These are phyloP conservation scores for Hydrotaea diabolus DNA, from an alignment of 2,888 invertebrate genomes.

Conservation along the genomic window DNA sequence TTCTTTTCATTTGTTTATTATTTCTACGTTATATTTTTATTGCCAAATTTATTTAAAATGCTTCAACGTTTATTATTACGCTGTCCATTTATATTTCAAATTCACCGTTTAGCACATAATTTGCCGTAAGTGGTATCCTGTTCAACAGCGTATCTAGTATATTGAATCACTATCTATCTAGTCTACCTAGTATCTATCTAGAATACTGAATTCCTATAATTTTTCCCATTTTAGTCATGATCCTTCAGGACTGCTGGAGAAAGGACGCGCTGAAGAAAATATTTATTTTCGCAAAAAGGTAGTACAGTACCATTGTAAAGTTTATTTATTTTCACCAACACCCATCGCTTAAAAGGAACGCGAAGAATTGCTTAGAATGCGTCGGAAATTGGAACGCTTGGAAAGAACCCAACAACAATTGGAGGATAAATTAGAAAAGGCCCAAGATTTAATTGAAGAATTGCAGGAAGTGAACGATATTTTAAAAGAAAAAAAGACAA, in stretches of 20 bases:
- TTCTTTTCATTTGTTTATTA: neutral
- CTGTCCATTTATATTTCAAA: neutral
- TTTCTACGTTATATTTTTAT: neutral
- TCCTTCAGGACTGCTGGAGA: slow-evolving; percentile 56
- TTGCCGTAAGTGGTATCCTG: neutral
- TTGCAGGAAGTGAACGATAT: neutral
- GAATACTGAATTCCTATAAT: neutral
- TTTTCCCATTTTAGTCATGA: slow-evolving; percentile 11
- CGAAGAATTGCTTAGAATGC: slow-evolving; percentile 56
- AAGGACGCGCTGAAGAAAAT: slow-evolving; percentile 69
- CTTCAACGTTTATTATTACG: neutral
- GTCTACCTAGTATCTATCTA: too few relatives aligned
- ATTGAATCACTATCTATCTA: too few relatives aligned
- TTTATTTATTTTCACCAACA: neutral
- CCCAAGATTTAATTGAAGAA: slow-evolving; percentile 16
- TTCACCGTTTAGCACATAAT: neutral
- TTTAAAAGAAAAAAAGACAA: neutral
- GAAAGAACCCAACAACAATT: slow-evolving; percentile 31
- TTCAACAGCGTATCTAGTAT: too few relatives aligned
- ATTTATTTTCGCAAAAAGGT: slow-evolving; percentile 70
- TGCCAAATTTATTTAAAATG: slow-evolving; percentile 2
- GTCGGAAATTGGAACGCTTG: slow-evolving; percentile 46
- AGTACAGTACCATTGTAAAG: neutral
- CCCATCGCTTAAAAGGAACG: slow-evolving; percentile 71
- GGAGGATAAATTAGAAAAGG: slow-evolving; percentile 1